A percentile compares a stretch with the other conserved stretches of the same genome.
Conservation (phyloP, 2,888 invertebrate genomes). For the Drosophila koepferae region DNA sequence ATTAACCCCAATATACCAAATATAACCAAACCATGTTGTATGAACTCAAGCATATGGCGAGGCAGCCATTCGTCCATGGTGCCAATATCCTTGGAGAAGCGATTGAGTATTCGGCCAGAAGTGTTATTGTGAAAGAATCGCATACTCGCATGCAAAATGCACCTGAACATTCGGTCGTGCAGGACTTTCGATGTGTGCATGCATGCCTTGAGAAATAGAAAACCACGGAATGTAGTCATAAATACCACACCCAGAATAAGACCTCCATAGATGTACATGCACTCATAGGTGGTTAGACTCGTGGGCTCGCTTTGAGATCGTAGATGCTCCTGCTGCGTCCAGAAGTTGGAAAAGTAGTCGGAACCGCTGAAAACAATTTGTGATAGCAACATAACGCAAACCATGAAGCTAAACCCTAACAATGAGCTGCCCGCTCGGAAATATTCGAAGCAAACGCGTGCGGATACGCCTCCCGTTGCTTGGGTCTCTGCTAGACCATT, state of each 20-base stretch:
- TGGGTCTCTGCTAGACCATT: slow-evolving; percentile 82
- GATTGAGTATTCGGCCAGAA: slow-evolving; percentile 90
- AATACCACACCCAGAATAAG: slow-evolving; percentile 84
- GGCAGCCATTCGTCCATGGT: slow-evolving; percentile 87
- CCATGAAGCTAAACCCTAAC: slow-evolving; percentile 85
- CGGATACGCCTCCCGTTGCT: slow-evolving; percentile 84
- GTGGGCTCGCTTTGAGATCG: slow-evolving; percentile 78
- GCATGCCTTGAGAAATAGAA: slow-evolving; percentile 90
- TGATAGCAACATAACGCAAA: slow-evolving; percentile 86
- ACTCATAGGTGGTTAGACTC: slow-evolving; percentile 80
- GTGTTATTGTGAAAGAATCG: slow-evolving; percentile 94
- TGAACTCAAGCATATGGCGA: slow-evolving; percentile 86
- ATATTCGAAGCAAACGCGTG: slow-evolving; percentile 85
- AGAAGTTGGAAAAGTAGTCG: slow-evolving; percentile 88
- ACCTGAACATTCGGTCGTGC: slow-evolving; percentile 93
- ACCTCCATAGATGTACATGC: slow-evolving; percentile 83
- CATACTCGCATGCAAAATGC: slow-evolving; percentile 91
- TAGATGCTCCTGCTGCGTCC: slow-evolving; percentile 86
- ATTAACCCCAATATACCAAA: slow-evolving; percentile 91
- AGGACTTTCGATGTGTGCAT: slow-evolving; percentile 91
- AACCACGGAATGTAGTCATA: slow-evolving; percentile 87
- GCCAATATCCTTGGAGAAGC: slow-evolving; percentile 91
- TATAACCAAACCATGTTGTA: slow-evolving; percentile 87
- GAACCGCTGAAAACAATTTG: slow-evolving; percentile 87
- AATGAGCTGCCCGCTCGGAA: slow-evolving; percentile 86